Evolutionary conservation across 2,888 invertebrate species (phyloP).

Genomic region (Drosophila trichaetosa): DNA sequence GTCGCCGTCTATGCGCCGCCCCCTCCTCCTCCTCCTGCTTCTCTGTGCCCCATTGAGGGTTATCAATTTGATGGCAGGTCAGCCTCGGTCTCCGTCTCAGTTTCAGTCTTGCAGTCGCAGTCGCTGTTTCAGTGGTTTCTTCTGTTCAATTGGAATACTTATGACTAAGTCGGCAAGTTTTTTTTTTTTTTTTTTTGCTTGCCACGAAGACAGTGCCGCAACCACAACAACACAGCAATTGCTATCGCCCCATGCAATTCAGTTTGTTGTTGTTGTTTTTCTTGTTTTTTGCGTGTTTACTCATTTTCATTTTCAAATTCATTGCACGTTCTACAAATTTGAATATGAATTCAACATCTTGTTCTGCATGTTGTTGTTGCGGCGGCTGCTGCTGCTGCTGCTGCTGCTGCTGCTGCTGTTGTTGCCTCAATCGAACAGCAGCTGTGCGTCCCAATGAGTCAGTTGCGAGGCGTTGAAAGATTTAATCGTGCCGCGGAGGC

Average conservation of each 20-base stretch:
- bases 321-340: slow-evolving; percentile 81
- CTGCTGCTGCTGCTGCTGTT: slow-evolving; percentile 17
- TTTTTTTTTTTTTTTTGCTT: slow-evolving; percentile 20
- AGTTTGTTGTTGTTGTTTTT: slow-evolving; percentile 30
- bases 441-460: slow-evolving; percentile 73
- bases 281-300: slow-evolving; percentile 65
- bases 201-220: slow-evolving; percentile 34
- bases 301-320: slow-evolving; percentile 73
- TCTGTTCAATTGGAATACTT: slow-evolving; percentile 67
- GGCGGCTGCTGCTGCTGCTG: slow-evolving; percentile 12
- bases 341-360: slow-evolving; percentile 71
- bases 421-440: slow-evolving; percentile 57
- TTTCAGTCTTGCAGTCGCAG: slow-evolving; percentile 8
- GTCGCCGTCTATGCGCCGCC: slow-evolving; percentile 42
- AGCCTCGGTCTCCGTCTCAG: slow-evolving; percentile 12
- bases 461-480: slow-evolving; percentile 79
- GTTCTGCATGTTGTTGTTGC: slow-evolving; percentile 29
- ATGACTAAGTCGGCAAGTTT: slow-evolving; percentile 68
- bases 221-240: slow-evolving; percentile 32
- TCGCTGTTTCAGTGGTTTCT: slow-evolving; percentile 46
- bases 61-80: slow-evolving; percentile 69
- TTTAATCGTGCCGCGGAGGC: slow-evolving; percentile 67
- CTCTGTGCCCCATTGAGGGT: slow-evolving; percentile 35
- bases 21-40: background rate
- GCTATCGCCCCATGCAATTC: slow-evolving; percentile 55